These are phyloP conservation scores for Pachyramphus minor DNA, from an alignment of 2,113 vertebrate species.

Conservation along the genomic window DNA sequence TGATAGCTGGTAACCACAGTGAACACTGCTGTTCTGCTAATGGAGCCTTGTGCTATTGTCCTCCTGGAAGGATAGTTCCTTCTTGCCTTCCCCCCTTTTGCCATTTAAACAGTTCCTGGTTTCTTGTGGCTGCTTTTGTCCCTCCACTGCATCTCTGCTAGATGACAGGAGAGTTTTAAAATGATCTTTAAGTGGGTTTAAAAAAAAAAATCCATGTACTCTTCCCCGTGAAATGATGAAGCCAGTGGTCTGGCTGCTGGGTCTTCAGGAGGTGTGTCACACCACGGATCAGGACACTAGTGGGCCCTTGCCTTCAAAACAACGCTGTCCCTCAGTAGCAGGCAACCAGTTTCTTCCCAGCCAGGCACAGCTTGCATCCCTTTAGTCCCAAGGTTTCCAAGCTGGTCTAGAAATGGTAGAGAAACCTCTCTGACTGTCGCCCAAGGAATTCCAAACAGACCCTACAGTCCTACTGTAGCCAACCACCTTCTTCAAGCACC, in stretches of 20 bases:
- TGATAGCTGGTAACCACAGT: background rate
- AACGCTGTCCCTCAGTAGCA: background rate
- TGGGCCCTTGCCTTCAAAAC: background rate
- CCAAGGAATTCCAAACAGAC: background rate
- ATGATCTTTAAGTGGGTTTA: background rate
- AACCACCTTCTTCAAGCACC: background rate
- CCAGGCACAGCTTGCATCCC: fast-evolving
- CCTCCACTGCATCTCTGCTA: background rate
- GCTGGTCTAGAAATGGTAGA: background rate
- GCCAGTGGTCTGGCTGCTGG: background rate
- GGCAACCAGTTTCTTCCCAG: background rate
- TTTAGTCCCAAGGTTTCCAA: background rate
- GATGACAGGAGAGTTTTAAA: background rate
- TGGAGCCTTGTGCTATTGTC: background rate
- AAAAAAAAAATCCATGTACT: background rate
- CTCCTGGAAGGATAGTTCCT: background rate
- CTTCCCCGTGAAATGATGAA: background rate
- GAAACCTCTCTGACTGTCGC: background rate
- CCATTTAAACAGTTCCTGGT: background rate
- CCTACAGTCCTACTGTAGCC: background rate
- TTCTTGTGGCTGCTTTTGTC: background rate
- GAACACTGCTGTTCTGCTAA: background rate
- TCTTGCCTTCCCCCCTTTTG: background rate
- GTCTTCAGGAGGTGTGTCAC: background rate
- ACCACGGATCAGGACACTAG: background rate